These are phyloP conservation scores for Aurelia sp. DNA, from an alignment of 30 jellyfish, hydroid and myxozoan species.

Conservation along the genomic window DNA sequence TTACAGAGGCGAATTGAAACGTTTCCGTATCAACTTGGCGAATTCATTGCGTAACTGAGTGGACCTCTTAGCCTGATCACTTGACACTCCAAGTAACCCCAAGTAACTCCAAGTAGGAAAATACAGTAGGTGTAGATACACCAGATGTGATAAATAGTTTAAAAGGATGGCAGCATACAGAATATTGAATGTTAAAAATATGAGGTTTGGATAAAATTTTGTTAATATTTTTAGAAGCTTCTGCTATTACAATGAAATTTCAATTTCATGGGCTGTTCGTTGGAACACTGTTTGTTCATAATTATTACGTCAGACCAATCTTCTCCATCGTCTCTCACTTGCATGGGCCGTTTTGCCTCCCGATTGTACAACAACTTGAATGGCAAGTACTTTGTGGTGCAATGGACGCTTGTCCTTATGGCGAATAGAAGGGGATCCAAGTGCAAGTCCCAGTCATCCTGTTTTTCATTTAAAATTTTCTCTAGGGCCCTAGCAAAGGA, in stretches of 20 bases:
- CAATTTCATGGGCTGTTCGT: too few relatives aligned
- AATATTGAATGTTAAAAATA: too few relatives aligned
- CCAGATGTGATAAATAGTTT: background rate
- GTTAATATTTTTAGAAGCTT: too few relatives aligned
- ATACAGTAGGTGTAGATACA: background rate
- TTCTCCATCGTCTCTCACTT: conserved; percentile 4
- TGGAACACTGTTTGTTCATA: background rate
- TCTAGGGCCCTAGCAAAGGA: conserved; percentile 3
- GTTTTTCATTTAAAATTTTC: conserved; percentile 13
- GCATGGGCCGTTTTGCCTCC: conserved; percentile 10
- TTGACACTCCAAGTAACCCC: too few relatives aligned
- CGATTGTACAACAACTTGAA: conserved; percentile 24
- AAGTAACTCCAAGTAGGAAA: too few relatives aligned
- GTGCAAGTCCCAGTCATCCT: conserved; percentile 5
- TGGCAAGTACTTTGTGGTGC: conserved; percentile 7
- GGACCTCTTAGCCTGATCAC: too few relatives aligned
- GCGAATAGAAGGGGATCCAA: conserved; percentile 18
- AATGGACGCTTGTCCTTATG: conserved; percentile 9
- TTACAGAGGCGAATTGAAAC: too few relatives aligned
- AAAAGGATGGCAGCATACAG: too few relatives aligned
- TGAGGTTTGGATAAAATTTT: too few relatives aligned
- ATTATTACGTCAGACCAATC: conserved; percentile 5
- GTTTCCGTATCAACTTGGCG: too few relatives aligned
- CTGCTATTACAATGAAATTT: too few relatives aligned
- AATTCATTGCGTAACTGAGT: too few relatives aligned